Conservation (phyloP, 2,888 invertebrate species). For the Argyresthia goedartella region DNA sequence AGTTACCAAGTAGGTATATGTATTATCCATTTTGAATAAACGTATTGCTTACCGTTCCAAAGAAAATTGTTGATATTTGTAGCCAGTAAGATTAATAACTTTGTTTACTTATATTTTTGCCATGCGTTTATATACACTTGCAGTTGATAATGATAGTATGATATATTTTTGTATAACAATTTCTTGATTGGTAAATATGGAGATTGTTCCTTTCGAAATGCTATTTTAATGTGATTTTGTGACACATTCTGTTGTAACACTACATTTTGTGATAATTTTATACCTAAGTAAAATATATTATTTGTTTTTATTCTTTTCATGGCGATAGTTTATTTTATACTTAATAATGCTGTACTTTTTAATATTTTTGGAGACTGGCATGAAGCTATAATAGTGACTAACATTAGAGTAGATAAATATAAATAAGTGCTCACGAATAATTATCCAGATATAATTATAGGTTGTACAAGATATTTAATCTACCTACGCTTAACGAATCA, state of each 20-base stretch:
- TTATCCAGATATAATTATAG: neutral
- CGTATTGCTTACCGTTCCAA: conserved; percentile 57
- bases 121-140: conserved; percentile 27
- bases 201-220: neutral
- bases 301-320: conserved; percentile 10
- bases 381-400: neutral
- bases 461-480: neutral
- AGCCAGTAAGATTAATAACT: conserved; percentile 47
- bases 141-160: neutral
- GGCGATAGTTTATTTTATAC: neutral
- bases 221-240: conserved; percentile 49
- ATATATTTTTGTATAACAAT: conserved; percentile 48
- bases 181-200: conserved; percentile 22
- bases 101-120: conserved; percentile 45
- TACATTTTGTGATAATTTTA: conserved; percentile 21
- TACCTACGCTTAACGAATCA: neutral
- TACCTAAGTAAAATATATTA: conserved; percentile 16
- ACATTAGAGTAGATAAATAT: neutral
- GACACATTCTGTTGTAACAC: conserved; percentile 40
- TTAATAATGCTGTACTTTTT: conserved; percentile 11
- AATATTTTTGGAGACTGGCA: conserved; percentile 41
- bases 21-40: conserved; percentile 34
- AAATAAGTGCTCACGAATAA: neutral
- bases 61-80: conserved; percentile 58
- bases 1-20: neutral